Evolutionary conservation across 2,888 invertebrate species (phyloP).

Genomic region (Brenthis daphne): DNA sequence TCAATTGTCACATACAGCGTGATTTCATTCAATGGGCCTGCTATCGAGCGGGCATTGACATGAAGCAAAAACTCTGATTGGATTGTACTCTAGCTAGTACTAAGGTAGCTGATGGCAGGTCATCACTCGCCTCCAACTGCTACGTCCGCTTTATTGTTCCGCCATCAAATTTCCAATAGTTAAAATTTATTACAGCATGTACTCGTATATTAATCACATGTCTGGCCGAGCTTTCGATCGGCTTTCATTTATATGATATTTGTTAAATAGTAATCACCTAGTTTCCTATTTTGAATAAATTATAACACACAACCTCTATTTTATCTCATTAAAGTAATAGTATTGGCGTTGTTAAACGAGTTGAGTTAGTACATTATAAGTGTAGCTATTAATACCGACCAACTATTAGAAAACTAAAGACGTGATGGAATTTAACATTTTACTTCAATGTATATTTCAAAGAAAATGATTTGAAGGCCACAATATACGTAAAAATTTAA

Average conservation of each 20-base stretch:
- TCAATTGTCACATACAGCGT: conserved; percentile 60
- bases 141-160: conserved; percentile 50
- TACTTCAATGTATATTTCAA: neutral
- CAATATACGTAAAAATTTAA: too few species aligned
- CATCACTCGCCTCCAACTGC: conserved; percentile 49
- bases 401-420: neutral
- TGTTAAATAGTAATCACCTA: conserved; percentile 45
- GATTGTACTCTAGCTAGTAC: conserved; percentile 55
- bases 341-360: conserved; percentile 40
- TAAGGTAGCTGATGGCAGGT: conserved; percentile 63
- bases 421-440: neutral
- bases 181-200: conserved; percentile 58
- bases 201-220: conserved; percentile 54
- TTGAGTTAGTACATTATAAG: conserved; percentile 1
- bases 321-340: conserved; percentile 40
- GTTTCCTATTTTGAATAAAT: conserved; percentile 44
- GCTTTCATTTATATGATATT: conserved; percentile 50
- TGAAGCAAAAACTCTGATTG: conserved; percentile 62
- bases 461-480: too few species aligned
- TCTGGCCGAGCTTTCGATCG: conserved; percentile 52
- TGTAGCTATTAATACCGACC: neutral
- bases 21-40: conserved; percentile 52
- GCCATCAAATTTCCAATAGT: conserved; percentile 61
- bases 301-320: conserved; percentile 37
- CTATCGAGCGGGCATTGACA: conserved; percentile 65